Evolutionary conservation across 1,140 invertebrate species (phyloP).

Genomic region (Drosophila chauvacae): DNA sequence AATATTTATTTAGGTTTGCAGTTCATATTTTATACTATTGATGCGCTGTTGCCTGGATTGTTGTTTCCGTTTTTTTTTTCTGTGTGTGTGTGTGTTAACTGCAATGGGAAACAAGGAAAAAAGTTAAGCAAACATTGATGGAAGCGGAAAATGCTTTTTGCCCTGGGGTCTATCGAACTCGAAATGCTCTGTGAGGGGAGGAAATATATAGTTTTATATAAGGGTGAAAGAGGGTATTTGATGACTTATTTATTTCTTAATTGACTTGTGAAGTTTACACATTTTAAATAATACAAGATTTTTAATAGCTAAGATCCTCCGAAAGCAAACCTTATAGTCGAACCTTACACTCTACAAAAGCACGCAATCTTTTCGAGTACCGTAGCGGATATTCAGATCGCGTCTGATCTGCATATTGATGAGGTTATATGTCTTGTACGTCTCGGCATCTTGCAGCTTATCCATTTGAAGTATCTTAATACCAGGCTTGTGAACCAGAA

Average conservation of each 20-base stretch:
- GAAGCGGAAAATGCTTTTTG: slow-evolving; percentile 7
- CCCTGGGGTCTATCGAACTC: slow-evolving; percentile 6
- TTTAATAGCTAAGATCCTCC: background rate
- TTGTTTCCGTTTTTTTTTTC: slow-evolving; percentile 11
- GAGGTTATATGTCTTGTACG: rapidly evolving
- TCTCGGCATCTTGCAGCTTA: rapidly evolving
- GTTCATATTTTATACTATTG: slow-evolving; percentile 79
- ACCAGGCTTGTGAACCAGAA: slow-evolving; percentile 93
- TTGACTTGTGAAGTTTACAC: background rate
- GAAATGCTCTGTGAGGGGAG: slow-evolving; percentile 8
- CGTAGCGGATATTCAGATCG: slow-evolving; percentile 15
- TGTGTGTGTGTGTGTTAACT: slow-evolving; percentile 13
- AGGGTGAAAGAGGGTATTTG: background rate
- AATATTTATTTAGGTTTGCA: slow-evolving; percentile 82
- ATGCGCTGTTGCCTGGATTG: slow-evolving; percentile 59
- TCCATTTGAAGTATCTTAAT: slow-evolving; percentile 86
- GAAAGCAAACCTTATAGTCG: background rate
- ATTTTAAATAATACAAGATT: too few relatives aligned
- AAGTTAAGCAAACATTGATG: slow-evolving; percentile 49
- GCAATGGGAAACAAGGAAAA: slow-evolving; percentile 27
- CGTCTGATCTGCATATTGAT: background rate
- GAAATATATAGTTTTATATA: too few relatives aligned
- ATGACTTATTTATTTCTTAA: background rate
- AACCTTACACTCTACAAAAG: background rate
- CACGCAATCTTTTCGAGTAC: background rate